Evolutionary conservation across 2,113 vertebrate genomes (phyloP).

Genomic region (Camelus bactrianus): DNA sequence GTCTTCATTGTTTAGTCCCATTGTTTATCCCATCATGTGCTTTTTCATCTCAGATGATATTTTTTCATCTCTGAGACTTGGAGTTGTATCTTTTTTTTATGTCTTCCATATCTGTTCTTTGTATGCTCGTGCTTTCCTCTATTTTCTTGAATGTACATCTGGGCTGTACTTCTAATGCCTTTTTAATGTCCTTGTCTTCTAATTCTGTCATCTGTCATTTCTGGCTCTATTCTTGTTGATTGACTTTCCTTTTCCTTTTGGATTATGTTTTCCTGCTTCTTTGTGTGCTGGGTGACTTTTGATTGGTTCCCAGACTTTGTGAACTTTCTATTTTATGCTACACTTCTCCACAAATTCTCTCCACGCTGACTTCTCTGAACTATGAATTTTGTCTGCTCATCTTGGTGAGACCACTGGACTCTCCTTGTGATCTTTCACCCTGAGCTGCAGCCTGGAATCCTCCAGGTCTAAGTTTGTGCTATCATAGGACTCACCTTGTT

Average conservation of each 20-base stretch:
- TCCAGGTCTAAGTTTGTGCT: background rate
- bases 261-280: background rate
- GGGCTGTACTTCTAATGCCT: background rate
- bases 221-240: background rate
- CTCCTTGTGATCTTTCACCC: background rate
- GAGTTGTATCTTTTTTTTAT: background rate
- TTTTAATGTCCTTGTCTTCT: background rate
- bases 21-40: background rate
- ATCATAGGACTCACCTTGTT: background rate
- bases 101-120: background rate
- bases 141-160: background rate
- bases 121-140: background rate
- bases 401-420: background rate
- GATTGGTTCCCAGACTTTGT: background rate
- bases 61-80: background rate
- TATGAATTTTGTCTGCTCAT: background rate
- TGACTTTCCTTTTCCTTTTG: background rate
- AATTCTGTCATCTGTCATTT: slow-evolving; percentile 3
- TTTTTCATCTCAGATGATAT: background rate
- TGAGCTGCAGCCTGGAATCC: background rate
- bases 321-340: background rate
- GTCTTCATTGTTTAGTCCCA: background rate
- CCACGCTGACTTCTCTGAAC: background rate
- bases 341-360: background rate
- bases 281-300: slow-evolving; percentile 8